Percentiles rank a stretch among this genome's conserved stretches.
These are phyloP conservation scores for Drosophila cracens DNA, from an alignment of 2,888 invertebrate species.

Conservation along the genomic window DNA sequence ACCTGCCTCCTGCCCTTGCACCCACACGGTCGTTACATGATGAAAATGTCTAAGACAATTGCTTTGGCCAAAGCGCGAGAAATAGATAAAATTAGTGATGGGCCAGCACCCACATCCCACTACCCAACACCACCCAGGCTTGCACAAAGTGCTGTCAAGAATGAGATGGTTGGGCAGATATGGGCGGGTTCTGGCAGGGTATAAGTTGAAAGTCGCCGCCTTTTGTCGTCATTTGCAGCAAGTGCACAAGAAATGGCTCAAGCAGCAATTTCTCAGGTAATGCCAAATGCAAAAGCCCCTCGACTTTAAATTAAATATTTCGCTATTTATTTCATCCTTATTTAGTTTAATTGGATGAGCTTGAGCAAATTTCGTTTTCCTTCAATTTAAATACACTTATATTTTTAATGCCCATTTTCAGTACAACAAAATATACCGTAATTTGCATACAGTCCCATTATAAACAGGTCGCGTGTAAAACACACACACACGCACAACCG, in stretches of 20 bases:
- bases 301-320: conserved; percentile 54
- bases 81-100: conserved; percentile 79
- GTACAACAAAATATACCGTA: conserved; percentile 22
- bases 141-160: conserved; percentile 35
- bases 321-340: conserved; percentile 29
- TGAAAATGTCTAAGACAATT: conserved; percentile 77
- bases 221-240: conserved; percentile 46
- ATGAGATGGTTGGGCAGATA: background rate
- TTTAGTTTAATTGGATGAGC: conserved; percentile 66
- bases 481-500: conserved; percentile 1
- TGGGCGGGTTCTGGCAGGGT: background rate
- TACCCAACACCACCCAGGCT: background rate
- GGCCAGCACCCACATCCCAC: conserved; percentile 35
- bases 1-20: background rate
- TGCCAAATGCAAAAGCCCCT: conserved; percentile 49
- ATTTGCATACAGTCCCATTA: conserved; percentile 76
- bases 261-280: conserved; percentile 36
- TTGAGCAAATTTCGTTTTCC: conserved; percentile 31
- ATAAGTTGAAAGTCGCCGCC: conserved; percentile 43
- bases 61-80: conserved; percentile 79
- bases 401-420: conserved; percentile 1
- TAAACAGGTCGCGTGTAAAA: conserved; percentile 49
- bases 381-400: conserved; percentile 22
- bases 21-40: conserved; percentile 45
- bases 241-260: conserved; percentile 30